Evolutionary conservation across 2,888 invertebrate species (phyloP), one percentile per base, ranked within the genome.

Genomic region (Lasius platythorax): DNA sequence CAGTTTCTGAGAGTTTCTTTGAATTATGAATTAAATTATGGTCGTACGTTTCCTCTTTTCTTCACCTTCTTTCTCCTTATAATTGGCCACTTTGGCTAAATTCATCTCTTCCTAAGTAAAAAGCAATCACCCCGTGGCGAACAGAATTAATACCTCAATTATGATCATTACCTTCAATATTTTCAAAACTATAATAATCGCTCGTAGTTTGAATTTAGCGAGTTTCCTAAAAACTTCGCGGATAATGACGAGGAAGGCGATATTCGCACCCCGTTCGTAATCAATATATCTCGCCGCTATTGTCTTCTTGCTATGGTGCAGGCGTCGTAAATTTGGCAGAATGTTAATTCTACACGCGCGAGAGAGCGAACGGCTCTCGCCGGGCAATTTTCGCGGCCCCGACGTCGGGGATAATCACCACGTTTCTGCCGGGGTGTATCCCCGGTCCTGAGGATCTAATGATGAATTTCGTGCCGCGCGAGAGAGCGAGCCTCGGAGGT

Each of bases 331-430:
- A 92, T 92, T 92, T 88, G 87, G 90, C 79, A 88, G 87, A 92
- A 92, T 87, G 85, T 90, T 89, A 87, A 87, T 89, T 85, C 74
- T 84, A 82, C 76, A 82, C 85, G 70, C 43, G 56, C 58, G 56
- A 70, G 43, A 40, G 68, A 56, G 56, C 30, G 84, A 79, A 85
- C 53, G 46, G 30, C 73, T 86, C 87, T 87, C 81, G 84, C 74
- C 87, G 75, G 85, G 91, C 88, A 91, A 93, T 92, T 93, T 92
- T 91, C 88, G 89, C 86, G 89, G 89, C 85, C 88, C 87, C 85
- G 87, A 87, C 87, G 83, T 87, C 84, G 82, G 85, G 73, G 88
- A 92, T 93, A 93, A 93, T 93, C 91, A 93, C 87, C 84, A 91
- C 87, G 88, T 91, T 91, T 86, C 87, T 85, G 70, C 73, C 76